Evolutionary conservation across 2,888 invertebrate species (phyloP).

Genomic region (Desoria tigrina): DNA sequence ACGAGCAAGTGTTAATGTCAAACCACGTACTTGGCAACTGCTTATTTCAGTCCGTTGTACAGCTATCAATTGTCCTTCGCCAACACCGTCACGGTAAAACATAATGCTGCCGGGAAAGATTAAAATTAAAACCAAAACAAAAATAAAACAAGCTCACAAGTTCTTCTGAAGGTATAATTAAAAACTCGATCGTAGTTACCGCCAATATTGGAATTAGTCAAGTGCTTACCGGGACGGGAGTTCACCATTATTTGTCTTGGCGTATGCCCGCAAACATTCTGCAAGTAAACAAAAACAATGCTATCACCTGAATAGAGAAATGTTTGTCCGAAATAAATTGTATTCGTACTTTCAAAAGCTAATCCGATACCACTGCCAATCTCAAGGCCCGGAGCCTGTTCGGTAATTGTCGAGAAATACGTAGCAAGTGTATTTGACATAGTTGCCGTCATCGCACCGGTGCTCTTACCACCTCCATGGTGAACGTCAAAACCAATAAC

Average conservation of each 20-base stretch:
- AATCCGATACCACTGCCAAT: neutral
- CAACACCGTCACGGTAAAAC: slow-evolving; percentile 89
- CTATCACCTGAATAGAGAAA: neutral
- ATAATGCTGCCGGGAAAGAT: slow-evolving; percentile 75
- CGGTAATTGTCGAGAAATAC: slow-evolving; percentile 4
- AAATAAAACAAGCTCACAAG: too few relatives aligned
- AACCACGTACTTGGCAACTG: too few relatives aligned
- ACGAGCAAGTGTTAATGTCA: too few relatives aligned
- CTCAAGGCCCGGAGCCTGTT: neutral
- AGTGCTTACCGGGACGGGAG: neutral
- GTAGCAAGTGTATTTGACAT: slow-evolving; percentile 8
- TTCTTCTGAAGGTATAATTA: neutral
- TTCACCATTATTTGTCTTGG: neutral
- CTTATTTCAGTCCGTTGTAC: too few relatives aligned
- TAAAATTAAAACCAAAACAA: neutral
- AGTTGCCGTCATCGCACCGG: slow-evolving; percentile 34
- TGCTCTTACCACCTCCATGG: slow-evolving; percentile 30
- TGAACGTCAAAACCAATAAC: slow-evolving; percentile 58
- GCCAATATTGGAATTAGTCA: neutral
- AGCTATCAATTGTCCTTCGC: slow-evolving; percentile 70
- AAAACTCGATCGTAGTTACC: neutral
- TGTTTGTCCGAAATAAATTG: too few relatives aligned
- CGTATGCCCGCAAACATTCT: neutral
- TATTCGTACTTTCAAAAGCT: neutral
- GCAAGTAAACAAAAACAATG: neutral